Percentiles rank a stretch among this genome's conserved stretches.
Conservation (phyloP, 2,888 invertebrate species). For the Eumerus sabulonum region DNA sequence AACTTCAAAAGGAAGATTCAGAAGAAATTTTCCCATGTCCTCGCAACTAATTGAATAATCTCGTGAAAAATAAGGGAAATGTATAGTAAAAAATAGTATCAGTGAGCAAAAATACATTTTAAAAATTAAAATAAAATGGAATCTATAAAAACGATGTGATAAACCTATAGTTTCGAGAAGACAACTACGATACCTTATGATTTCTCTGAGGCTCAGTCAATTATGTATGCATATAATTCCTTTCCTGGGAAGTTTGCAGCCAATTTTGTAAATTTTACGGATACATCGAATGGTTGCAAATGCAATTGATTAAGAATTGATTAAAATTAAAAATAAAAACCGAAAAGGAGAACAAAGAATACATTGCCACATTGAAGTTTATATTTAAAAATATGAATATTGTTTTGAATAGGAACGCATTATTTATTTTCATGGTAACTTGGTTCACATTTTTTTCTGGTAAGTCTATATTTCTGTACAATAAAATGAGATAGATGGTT, state of each 20-base stretch:
- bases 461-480: slow-evolving; percentile 39
- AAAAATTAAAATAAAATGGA: slow-evolving; percentile 24
- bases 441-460: slow-evolving; percentile 67
- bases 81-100: slow-evolving; percentile 57
- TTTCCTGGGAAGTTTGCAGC: slow-evolving; percentile 54
- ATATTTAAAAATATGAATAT: slow-evolving; percentile 54
- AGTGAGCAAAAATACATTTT: slow-evolving; percentile 44
- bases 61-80: slow-evolving; percentile 54
- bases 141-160: slow-evolving; percentile 57
- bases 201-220: slow-evolving; percentile 62
- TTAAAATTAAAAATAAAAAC: too few relatives aligned
- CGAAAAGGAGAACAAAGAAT: background rate
- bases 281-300: slow-evolving; percentile 40
- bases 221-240: slow-evolving; percentile 67
- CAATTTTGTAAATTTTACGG: slow-evolving; percentile 55
- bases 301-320: slow-evolving; percentile 43
- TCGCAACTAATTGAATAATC: slow-evolving; percentile 49
- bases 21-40: slow-evolving; percentile 61
- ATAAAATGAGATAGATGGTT: slow-evolving; percentile 1
- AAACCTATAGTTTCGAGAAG: slow-evolving; percentile 21
- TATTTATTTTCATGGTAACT: slow-evolving; percentile 67
- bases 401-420: slow-evolving; percentile 66
- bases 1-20: slow-evolving; percentile 41
- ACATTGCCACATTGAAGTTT: slow-evolving; percentile 1
- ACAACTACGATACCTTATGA: slow-evolving; percentile 47